Conservation (phyloP, 2,113 vertebrate species). For the Catharus bicknelli region DNA sequence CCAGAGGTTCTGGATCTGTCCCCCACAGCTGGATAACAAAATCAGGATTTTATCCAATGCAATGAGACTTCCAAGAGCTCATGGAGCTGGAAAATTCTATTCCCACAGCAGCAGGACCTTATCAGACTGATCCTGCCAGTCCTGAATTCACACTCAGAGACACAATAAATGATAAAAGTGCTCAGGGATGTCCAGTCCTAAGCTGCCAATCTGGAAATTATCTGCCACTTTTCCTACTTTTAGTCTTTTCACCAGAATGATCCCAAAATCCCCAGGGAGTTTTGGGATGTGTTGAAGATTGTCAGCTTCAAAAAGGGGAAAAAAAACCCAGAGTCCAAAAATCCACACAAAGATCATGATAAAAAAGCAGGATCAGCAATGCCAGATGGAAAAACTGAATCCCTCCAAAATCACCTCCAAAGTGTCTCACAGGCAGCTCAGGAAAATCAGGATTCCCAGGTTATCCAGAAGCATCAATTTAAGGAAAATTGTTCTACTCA, state of each 20-base stretch:
- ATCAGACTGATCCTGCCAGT: neutral
- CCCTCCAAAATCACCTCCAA: neutral
- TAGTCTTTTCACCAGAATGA: neutral
- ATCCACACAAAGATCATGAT: neutral
- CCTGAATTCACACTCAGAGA: neutral
- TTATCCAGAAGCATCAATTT: neutral
- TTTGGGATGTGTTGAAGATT: neutral
- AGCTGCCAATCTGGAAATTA: neutral
- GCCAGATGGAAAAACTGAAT: neutral
- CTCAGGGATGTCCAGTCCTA: neutral
- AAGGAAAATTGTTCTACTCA: neutral
- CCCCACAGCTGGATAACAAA: neutral
- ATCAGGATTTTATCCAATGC: neutral
- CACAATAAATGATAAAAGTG: rapidly evolving
- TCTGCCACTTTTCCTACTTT: neutral
- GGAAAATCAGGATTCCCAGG: neutral
- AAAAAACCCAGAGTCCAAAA: neutral
- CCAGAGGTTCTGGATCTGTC: neutral
- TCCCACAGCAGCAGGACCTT: neutral
- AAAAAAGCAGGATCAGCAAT: constrained; percentile 47
- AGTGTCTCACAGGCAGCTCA: neutral
- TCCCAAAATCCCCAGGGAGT: neutral
- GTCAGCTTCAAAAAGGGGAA: rapidly evolving
- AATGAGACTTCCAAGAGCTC: neutral
- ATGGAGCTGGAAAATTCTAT: neutral